phyloP scores from a whole-genome alignment of 64 coral and sea anemone species.

The Pocillopora damicornis region DNA sequence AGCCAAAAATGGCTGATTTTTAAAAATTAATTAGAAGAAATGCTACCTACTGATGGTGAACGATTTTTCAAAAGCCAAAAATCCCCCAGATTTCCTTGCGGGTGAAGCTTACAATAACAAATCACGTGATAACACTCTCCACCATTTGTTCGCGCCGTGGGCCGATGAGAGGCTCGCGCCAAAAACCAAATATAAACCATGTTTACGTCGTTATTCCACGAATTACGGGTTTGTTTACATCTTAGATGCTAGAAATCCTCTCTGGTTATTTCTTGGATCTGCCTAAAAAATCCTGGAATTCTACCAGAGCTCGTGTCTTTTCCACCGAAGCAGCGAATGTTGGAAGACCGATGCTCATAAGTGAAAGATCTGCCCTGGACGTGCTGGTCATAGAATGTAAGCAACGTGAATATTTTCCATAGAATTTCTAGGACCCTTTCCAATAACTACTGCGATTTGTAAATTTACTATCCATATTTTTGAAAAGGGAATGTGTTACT shows the following conservation, averaged over 20 bases:
- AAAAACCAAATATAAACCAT: constrained; percentile 54
- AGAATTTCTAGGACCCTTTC: too few relatives aligned
- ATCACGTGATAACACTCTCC: constrained; percentile 18
- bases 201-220: background rate
- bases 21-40: too few relatives aligned
- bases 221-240: background rate
- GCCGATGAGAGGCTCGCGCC: constrained; percentile 64
- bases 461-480: background rate
- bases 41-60: too few relatives aligned
- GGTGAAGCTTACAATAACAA: background rate
- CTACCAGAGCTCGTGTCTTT: background rate
- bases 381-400: constrained; percentile 30
- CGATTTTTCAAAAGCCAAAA: background rate
- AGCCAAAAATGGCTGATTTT: too few relatives aligned
- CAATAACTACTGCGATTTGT: background rate
- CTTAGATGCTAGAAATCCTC: constrained; percentile 5
- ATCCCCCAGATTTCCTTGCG: constrained; percentile 7
- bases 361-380: background rate
- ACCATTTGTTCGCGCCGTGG: constrained; percentile 30
- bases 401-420: background rate
- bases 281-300: background rate
- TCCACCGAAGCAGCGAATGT: background rate
- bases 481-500: background rate
- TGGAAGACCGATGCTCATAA: too few relatives aligned
- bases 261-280: background rate